phyloP scores from a whole-genome alignment of 2,113 vertebrate genomes.

The Uria lomvia region DNA sequence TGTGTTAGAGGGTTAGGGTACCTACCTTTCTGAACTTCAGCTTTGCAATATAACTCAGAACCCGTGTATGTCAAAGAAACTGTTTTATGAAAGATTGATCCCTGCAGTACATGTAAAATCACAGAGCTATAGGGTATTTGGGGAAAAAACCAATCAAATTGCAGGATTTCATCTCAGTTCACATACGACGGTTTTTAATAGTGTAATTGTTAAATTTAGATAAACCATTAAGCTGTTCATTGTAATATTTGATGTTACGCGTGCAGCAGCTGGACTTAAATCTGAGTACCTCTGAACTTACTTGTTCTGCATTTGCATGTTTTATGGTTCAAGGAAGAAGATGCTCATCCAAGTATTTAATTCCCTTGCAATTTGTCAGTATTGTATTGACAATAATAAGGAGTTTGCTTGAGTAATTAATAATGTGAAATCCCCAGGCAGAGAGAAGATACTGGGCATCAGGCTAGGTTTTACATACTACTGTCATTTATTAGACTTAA shows the following conservation, averaged over 20 bases:
- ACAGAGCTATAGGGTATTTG: background rate
- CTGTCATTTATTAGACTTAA: background rate
- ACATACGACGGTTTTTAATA: background rate
- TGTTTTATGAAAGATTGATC: background rate
- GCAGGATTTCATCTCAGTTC: background rate
- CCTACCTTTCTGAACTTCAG: background rate
- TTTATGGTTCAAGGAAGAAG: background rate
- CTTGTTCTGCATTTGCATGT: background rate
- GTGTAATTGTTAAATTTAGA: background rate
- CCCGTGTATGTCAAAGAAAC: background rate
- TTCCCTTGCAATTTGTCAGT: background rate
- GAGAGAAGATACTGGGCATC: background rate
- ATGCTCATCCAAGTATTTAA: background rate
- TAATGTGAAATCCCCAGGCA: background rate
- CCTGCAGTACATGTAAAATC: background rate
- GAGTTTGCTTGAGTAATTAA: background rate
- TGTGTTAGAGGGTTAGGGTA: background rate
- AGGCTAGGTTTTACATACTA: background rate
- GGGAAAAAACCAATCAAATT: background rate
- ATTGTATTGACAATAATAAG: background rate
- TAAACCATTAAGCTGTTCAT: background rate
- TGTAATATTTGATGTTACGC: background rate
- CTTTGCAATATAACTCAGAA: background rate
- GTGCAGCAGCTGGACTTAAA: background rate
- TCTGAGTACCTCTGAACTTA: background rate